Evolutionary conservation across 2,113 vertebrate genomes (phyloP), one percentile per base, ranked within the genome.

Genomic region (Xiphophorus couchianus): DNA sequence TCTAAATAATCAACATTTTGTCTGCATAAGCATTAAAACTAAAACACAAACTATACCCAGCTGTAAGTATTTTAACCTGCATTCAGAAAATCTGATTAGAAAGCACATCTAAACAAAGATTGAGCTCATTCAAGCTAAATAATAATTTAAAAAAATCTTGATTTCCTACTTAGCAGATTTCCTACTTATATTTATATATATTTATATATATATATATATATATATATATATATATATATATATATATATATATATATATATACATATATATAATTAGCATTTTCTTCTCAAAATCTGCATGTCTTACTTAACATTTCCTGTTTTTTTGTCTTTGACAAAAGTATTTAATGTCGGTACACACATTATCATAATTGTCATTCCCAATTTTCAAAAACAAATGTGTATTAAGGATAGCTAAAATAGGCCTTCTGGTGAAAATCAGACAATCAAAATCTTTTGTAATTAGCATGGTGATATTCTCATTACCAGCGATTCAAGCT

Each of bases 361-460:
- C 94, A 97, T 97, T 96, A 96, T 94, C 91, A 93, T 96, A 96
- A 98, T 97, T 96, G 96, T 96, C 95, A 95, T 95, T 93, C 90
- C 94, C 94, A 95, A 94, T 95, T 94, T 94, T 95, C 88, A 84
- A 96, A 98, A 96, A 97, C 96, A 98, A 97, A 96, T 95, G 95
- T 95, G 94, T 95, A 96, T 97, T 96, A 96, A 96, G 93, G 94
- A 93, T 95, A 77, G 89, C 93, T 94, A 93, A 94, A 94, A 95
- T 92, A 92, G 94, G 94, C 92, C 93, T 95, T 96, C 95, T 95
- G 95, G 94, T 94, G 94, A 96, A 97, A 98, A 96, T 95, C 95
- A 97, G 95, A 97, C 96, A 97, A 98, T 97, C 96, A 96, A 95
- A 97, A 97, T 96, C 95, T 96, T 97, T 67, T 96, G 96, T 97